A percentile compares a stretch with the other conserved stretches of the same genome.
phyloP scores from a whole-genome alignment of 1,140 invertebrate genomes.

The Halictus rubicundus region DNA sequence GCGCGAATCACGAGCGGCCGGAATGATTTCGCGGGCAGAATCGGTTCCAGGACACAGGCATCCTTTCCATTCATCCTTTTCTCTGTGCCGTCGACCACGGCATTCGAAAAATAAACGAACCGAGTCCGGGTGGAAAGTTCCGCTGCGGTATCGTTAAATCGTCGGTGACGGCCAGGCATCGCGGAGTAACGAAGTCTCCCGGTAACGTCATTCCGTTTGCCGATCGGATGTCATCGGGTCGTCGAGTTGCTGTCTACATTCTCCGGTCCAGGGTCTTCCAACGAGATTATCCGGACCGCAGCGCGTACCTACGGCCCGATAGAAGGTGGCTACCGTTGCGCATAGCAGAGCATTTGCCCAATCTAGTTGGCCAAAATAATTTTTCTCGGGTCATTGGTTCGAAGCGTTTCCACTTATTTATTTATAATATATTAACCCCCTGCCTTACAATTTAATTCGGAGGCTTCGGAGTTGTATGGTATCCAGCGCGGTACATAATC shows the following conservation, averaged over 20 bases:
- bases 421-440: no score
- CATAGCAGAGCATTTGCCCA: no score
- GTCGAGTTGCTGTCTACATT: slow-evolving; percentile 50
- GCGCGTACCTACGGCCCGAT: background rate
- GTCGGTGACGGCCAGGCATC: slow-evolving; percentile 6
- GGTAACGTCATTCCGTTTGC: slow-evolving; percentile 59
- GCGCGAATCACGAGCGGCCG: no score
- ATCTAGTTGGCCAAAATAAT: no score
- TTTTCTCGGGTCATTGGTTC: no score
- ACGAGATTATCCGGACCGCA: slow-evolving; percentile 63
- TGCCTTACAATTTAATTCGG: no score
- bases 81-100: no score
- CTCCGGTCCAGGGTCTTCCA: slow-evolving; percentile 44
- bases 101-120: slow-evolving; percentile 37
- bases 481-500: no score
- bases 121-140: slow-evolving; percentile 11
- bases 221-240: slow-evolving; percentile 65
- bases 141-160: slow-evolving; percentile 43
- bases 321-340: no score
- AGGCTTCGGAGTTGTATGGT: no score
- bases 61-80: no score
- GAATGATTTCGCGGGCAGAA: background rate
- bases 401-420: no score
- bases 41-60: background rate
- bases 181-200: slow-evolving; percentile 61